Base-by-base conservation (phyloP, 2,797 vertebrate species). In the Morelia viridis region DNA sequence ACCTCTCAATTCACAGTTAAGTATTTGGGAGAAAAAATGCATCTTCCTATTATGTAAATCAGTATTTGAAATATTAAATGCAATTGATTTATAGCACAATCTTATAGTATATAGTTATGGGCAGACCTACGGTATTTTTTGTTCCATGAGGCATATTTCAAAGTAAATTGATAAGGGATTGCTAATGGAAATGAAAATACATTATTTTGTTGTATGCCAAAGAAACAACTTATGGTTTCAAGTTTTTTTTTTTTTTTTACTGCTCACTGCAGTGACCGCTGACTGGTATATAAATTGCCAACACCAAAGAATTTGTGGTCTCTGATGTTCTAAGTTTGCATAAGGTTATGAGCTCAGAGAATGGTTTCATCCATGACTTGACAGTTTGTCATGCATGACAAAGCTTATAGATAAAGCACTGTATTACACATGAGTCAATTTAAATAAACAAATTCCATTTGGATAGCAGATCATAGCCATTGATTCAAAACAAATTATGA, bases 401-500 rank as follows among this genome's bases (percentile, higher is more conserved):
- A 96, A 91, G 94, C 92, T 96, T 92, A 96, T 95, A 95, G 96
- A 96, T 94, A 95, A 97, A 97, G 96, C 97, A 93, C 93, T 89
- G 61, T 92, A 92, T 94, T 95, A 91, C 92, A 96, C 96, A 94
- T 97, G 95, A 95, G 86, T 96, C 95, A 97, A 96, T 97, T 96
- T 96, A 96, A 96, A 97, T 96, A 97, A 97, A 97, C 53, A 90
- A 26, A 97, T 97, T 98, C 95, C 96, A 97, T 96, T 96, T 57
- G 93, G 96, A 96, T 96, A 97, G 95, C 95, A 93, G 95, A 96
- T 91, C 95, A 95, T 96, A 97, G 97, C 97, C 97, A 97, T 95
- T 95, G 97, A 98, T 98, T 97, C 95, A 97, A 98, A 98, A 98
- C 97, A 98, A 98, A 98, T 97, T 98, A 97, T 98, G 98, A 98